Evolutionary conservation across 2,888 invertebrate species (phyloP).

Genomic region (Hypselothyrea guttata): DNA sequence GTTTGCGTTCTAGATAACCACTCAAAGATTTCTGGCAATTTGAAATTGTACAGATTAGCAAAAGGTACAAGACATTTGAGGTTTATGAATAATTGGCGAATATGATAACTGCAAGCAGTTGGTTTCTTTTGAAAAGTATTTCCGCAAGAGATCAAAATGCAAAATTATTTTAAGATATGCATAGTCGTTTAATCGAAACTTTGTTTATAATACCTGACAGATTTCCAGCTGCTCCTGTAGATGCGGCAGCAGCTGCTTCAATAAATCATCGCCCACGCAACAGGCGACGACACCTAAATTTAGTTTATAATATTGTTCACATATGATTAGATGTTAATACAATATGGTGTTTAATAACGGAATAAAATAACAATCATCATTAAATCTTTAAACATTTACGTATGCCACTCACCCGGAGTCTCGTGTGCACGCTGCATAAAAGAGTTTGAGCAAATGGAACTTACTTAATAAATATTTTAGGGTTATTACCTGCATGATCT

Average conservation of each 20-base stretch:
- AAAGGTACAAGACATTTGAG: too few species aligned
- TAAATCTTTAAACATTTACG: too few species aligned
- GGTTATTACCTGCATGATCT: slow-evolving; percentile 92
- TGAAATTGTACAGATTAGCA: background rate
- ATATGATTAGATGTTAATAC: too few species aligned
- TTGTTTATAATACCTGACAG: slow-evolving; percentile 85
- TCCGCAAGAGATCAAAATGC: background rate
- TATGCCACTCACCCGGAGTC: slow-evolving; percentile 87
- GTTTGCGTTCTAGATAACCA: slow-evolving; percentile 95
- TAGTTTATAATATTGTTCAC: slow-evolving; percentile 4
- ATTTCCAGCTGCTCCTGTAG: slow-evolving; percentile 97
- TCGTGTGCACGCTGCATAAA: slow-evolving; percentile 97
- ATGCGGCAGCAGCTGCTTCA: slow-evolving; percentile 95
- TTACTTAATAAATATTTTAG: background rate
- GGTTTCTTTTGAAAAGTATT: background rate
- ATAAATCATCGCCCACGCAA: slow-evolving; percentile 96
- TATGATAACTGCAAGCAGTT: too few species aligned
- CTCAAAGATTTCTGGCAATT: slow-evolving; percentile 90
- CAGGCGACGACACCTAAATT: slow-evolving; percentile 90
- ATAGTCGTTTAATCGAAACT: background rate
- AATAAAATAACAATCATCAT: too few species aligned
- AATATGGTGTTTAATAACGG: too few species aligned
- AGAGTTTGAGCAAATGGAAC: slow-evolving; percentile 10
- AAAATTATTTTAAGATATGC: background rate
- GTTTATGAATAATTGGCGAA: too few species aligned